Percentiles rank a stretch among this genome's conserved stretches.
Conservation (phyloP, 1,140 invertebrate species). For the Drosophila insularis region DNA sequence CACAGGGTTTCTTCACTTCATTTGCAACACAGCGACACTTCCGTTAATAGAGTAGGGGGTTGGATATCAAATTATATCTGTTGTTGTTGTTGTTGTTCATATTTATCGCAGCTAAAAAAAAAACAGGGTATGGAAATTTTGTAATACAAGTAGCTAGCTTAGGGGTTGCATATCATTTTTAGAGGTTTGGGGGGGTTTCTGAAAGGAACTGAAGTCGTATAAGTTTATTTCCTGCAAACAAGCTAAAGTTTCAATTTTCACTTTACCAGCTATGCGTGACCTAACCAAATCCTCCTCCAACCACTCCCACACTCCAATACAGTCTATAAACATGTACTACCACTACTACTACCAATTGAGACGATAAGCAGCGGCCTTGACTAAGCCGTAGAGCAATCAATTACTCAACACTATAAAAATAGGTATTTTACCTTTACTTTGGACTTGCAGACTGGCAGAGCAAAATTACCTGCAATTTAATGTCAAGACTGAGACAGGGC, state of each 20-base stretch:
- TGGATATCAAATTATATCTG: conserved; percentile 61
- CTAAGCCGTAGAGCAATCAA: conserved; percentile 49
- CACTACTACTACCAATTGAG: not conserved
- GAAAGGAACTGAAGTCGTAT: conserved; percentile 30
- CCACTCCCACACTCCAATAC: too few relatives aligned
- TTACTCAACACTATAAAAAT: conserved; percentile 52
- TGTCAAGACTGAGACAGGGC: not conserved
- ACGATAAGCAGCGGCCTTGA: conserved; percentile 52
- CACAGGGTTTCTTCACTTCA: conserved; percentile 37
- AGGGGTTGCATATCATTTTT: not conserved
- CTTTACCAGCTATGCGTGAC: conserved; percentile 44
- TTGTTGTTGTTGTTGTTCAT: conserved; percentile 36
- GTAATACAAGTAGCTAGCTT: conserved; percentile 8
- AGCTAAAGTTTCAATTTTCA: conserved; percentile 44
- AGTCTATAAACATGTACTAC: too few relatives aligned
- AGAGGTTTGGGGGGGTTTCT: too few relatives aligned
- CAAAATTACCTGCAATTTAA: conserved; percentile 57
- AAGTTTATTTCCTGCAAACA: conserved; percentile 32
- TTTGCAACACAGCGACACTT: conserved; percentile 46
- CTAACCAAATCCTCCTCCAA: conserved; percentile 28
- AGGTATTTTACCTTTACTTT: not conserved
- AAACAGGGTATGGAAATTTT: conserved; percentile 7
- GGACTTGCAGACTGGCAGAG: too few relatives aligned
- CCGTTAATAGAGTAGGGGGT: conserved; percentile 32
- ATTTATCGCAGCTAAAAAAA: not conserved